Base-by-base conservation (phyloP, 2,113 vertebrate genomes). In the Saguinus midas region DNA sequence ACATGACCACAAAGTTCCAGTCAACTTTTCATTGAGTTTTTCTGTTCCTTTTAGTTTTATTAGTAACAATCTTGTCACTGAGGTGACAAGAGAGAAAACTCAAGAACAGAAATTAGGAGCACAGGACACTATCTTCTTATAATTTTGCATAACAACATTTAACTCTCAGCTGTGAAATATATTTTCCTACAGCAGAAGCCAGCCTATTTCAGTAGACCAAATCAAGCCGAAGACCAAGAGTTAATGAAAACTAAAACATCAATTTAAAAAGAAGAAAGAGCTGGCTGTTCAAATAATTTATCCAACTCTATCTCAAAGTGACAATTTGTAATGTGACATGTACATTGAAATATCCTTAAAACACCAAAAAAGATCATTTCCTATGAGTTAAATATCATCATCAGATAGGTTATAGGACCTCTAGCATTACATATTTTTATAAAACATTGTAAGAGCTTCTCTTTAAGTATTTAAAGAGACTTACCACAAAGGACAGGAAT, bases 401-500 rank as follows among this genome's bases (percentile, higher is more conserved):
- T 75, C 16, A 68, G 27, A 11, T 48, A 88, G 45, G 58, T 79
- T 68, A 37, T 43, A 91, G 6, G 48, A 23, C 8, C n/a, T 93
- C 17, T 61, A 68, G 64, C 76, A 92, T 66, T 57, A 75, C 21
- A 35, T 79, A 29, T 45, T 72, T 85, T n/a, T 14, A 50, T 70
- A 93, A 96, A 94, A 75, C 12, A 87, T 25, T 7, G 32, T 93
- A 90, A 94, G 27, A 84, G 50, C 1, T 50, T 91, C 78, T 72
- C 61, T 87, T 66, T 1, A 83, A 40, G 25, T 84, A 87, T 87
- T 95, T 87, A 90, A 87, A 66, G 81, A 87, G 88, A 97, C 98
- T 98, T 96, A 98, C 98, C 97, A 48, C 10, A 11, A 64, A 96
- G 4, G 85, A 98, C 43, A 68, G 66, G 96, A 85, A 1, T 8